A percentile compares a stretch with the other conserved stretches of the same genome.
Evolutionary conservation across 2,888 invertebrate genomes (phyloP).

Genomic region (Molorchus minor): DNA sequence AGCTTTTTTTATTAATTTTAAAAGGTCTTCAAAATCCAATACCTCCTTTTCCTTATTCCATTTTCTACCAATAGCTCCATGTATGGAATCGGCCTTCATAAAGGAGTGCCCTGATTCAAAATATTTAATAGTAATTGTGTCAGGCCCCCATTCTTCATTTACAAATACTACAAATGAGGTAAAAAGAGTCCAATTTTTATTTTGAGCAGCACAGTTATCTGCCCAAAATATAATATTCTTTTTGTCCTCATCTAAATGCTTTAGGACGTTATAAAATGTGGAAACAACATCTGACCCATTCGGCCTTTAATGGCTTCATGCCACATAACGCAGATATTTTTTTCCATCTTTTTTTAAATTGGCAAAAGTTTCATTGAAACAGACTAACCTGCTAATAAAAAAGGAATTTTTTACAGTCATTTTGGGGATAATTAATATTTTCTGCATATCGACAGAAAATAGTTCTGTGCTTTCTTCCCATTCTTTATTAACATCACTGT

Average conservation of each 20-base stretch:
- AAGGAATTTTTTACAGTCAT: neutral
- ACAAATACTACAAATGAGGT: neutral
- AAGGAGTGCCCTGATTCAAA: neutral
- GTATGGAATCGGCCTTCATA: neutral
- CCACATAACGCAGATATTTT: neutral
- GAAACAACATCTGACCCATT: neutral
- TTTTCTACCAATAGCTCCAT: neutral
- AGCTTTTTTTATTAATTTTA: neutral
- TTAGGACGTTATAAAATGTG: neutral
- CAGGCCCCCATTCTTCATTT: neutral
- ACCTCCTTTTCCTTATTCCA: neutral
- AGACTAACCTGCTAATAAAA: neutral
- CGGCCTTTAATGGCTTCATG: conserved; percentile 1
- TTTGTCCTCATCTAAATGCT: neutral
- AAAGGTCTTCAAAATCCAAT: too few species aligned
- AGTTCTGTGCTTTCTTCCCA: conserved; percentile 17
- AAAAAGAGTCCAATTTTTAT: neutral
- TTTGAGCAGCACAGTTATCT: neutral
- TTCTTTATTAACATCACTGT: conserved; percentile 20
- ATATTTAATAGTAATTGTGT: neutral
- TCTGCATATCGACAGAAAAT: conserved; percentile 19
- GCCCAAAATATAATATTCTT: conserved; percentile 3
- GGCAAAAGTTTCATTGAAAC: conserved; percentile 4
- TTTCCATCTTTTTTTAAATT: neutral
- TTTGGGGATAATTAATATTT: conserved; percentile 3